phyloP scores from a whole-genome alignment of 2,888 invertebrate species.

The Cantharis flavilabris region DNA sequence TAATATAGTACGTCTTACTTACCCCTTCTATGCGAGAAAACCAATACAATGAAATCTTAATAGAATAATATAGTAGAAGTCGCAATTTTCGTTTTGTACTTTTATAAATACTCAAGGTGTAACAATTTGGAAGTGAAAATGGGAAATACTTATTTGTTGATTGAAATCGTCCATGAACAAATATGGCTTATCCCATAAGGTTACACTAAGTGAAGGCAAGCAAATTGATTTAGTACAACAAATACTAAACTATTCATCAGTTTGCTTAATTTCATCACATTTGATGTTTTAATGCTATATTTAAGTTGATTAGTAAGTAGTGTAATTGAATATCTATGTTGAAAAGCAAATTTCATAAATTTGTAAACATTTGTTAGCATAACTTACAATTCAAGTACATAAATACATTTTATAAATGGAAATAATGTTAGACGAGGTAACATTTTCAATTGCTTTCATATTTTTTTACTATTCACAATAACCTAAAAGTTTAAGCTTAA shows the following conservation, averaged over 20 bases:
- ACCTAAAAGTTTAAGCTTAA: conserved; percentile 5
- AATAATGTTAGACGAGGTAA: neutral
- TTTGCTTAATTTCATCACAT: neutral
- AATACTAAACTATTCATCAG: neutral
- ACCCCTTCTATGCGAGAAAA: no score
- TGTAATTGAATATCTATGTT: neutral
- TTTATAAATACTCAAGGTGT: neutral
- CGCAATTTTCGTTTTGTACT: neutral
- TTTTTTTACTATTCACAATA: neutral
- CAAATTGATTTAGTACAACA: neutral
- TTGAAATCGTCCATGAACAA: neutral
- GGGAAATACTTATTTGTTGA: neutral
- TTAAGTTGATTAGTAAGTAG: neutral
- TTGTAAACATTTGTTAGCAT: neutral
- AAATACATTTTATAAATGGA: neutral
- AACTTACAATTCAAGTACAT: neutral
- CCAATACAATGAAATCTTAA: neutral
- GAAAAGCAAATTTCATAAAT: neutral
- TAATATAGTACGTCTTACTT: no score
- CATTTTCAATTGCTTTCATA: neutral
- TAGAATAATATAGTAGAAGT: neutral
- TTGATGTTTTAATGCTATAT: neutral
- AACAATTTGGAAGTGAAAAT: neutral
- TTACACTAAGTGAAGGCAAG: neutral
- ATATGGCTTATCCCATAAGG: neutral